A percentile compares a stretch with the other conserved stretches of the same genome.
Conservation (phyloP, 2,888 invertebrate genomes). For the Crepidodera aurea region DNA sequence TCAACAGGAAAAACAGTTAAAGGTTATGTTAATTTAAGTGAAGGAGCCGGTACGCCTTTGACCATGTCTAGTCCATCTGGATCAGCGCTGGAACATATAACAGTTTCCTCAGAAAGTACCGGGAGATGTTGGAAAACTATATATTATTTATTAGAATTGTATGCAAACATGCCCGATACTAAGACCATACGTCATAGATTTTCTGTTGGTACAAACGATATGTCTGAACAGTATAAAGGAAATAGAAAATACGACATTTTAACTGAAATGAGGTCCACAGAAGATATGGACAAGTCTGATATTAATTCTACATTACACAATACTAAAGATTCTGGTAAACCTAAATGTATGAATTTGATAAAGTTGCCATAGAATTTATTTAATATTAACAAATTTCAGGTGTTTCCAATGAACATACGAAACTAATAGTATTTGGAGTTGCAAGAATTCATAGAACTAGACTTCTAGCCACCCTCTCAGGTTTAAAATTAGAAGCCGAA, state of each 20-base stretch:
- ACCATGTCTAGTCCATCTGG: conserved; percentile 70
- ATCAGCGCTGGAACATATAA: conserved; percentile 65
- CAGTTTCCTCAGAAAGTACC: conserved; percentile 62
- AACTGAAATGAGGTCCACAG: conserved; percentile 66
- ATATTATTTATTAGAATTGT: conserved; percentile 89
- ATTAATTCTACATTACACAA: conserved; percentile 61
- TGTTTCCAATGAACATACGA: conserved; percentile 70
- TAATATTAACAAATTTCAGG: conserved; percentile 15
- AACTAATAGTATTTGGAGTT: conserved; percentile 86
- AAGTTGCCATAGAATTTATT: conserved; percentile 2
- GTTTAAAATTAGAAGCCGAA: conserved; percentile 93
- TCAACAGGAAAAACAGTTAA: conserved; percentile 87
- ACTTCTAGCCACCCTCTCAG: conserved; percentile 88
- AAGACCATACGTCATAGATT: conserved; percentile 87
- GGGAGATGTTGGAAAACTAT: conserved; percentile 92
- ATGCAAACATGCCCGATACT: conserved; percentile 94
- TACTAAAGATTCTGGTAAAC: conserved; percentile 57
- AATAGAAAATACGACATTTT: conserved; percentile 67
- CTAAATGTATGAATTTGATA: conserved; percentile 29
- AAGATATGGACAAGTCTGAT: conserved; percentile 66
- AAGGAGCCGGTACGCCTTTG: conserved; percentile 76
- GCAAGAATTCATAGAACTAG: conserved; percentile 86
- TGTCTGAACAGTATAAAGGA: conserved; percentile 74
- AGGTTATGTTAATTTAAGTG: conserved; percentile 83
- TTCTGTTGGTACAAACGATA: conserved; percentile 70